phyloP scores from a whole-genome alignment of 2,888 invertebrate genomes.

The Troilus luridus region DNA sequence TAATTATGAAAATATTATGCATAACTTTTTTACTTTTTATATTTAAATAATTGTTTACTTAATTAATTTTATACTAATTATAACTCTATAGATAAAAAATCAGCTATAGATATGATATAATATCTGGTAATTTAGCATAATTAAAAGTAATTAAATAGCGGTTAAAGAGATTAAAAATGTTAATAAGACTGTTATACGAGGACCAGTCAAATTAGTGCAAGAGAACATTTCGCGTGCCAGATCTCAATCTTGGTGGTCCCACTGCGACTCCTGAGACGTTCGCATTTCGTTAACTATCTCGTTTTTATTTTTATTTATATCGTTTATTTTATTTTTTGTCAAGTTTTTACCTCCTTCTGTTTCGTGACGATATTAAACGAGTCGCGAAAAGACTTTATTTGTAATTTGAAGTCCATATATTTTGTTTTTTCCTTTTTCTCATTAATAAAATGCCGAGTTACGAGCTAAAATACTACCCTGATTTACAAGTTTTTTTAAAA shows the following conservation, averaged over 20 bases:
- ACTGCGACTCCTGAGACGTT: not conserved
- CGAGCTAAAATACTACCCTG: constrained; percentile 19
- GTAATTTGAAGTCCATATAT: not conserved
- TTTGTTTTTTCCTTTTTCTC: not conserved
- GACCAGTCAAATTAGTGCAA: not conserved
- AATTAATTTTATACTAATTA: no score
- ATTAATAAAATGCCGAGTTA: constrained; percentile 40
- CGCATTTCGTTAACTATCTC: constrained; percentile 4
- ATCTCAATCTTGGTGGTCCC: constrained; percentile 1
- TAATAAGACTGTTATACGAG: constrained; percentile 17
- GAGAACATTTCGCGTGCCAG: constrained; percentile 30
- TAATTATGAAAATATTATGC: no score
- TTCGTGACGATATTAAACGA: constrained; percentile 37
- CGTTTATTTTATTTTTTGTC: not conserved
- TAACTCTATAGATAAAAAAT: no score
- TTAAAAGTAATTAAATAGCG: not conserved
- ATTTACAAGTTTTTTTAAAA: constrained; percentile 10
- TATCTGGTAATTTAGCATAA: not conserved
- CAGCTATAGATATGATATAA: not conserved
- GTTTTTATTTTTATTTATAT: not conserved
- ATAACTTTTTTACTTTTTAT: no score
- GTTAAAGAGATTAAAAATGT: not conserved
- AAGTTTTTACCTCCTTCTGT: not conserved
- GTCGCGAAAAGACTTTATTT: constrained; percentile 30
- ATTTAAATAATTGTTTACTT: no score